A percentile compares a stretch with the other conserved stretches of the same genome.
phyloP scores from a whole-genome alignment of 2,888 invertebrate genomes.

The Netelia fuscicornis region DNA sequence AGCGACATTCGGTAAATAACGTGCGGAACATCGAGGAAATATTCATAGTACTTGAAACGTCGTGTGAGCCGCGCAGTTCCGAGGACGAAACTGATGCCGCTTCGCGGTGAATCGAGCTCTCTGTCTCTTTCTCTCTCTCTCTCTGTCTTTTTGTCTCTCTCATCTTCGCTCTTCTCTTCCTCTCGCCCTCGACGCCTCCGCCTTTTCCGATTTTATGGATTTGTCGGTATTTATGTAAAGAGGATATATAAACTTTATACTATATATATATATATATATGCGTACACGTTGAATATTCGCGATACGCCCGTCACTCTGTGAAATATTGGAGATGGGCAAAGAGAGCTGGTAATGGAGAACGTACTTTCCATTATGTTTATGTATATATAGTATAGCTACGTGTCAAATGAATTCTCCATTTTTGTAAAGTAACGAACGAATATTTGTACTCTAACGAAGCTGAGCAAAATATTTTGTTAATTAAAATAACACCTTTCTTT shows the following conservation, averaged over 20 bases:
- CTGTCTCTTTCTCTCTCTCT: not conserved
- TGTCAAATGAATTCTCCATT: slow-evolving; percentile 1
- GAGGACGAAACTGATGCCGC: slow-evolving; percentile 60
- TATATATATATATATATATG: not conserved
- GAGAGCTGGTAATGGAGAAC: not conserved
- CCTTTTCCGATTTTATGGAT: slow-evolving; percentile 60
- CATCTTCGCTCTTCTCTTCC: not conserved
- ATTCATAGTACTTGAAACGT: slow-evolving; percentile 55
- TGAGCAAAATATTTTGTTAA: not conserved
- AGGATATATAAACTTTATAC: not conserved
- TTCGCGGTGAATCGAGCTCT: slow-evolving; percentile 38
- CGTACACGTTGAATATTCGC: slow-evolving; percentile 39
- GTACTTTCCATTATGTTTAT: not conserved
- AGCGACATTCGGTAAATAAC: slow-evolving; percentile 68
- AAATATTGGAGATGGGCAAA: slow-evolving; percentile 30
- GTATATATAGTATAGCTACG: not conserved
- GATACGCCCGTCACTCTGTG: slow-evolving; percentile 34
- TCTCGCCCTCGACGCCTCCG: slow-evolving; percentile 38
- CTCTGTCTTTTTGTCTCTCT: not conserved
- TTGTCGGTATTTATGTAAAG: slow-evolving; percentile 37
- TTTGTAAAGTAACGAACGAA: slow-evolving; percentile 29
- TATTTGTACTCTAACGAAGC: slow-evolving; percentile 8
- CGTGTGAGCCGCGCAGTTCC: slow-evolving; percentile 50
- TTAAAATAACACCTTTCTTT: not conserved
- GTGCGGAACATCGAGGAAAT: slow-evolving; percentile 61